These are phyloP conservation scores for Muscina levida DNA, from an alignment of 2,888 invertebrate genomes.

Conservation along the genomic window DNA sequence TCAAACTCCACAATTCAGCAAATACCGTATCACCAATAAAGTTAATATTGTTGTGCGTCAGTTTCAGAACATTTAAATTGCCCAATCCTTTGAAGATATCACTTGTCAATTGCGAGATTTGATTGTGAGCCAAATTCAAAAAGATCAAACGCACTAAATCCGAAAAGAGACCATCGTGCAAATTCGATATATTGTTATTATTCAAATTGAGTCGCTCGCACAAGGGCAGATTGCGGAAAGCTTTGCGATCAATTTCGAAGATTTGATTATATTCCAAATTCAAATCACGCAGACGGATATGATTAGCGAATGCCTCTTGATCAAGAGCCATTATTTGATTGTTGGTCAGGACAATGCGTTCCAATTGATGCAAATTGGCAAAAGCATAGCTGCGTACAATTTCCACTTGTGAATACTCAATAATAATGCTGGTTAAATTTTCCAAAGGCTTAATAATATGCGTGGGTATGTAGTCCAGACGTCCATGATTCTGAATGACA, in stretches of 20 bases:
- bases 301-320: constrained; percentile 86
- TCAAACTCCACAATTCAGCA: constrained; percentile 87
- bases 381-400: constrained; percentile 87
- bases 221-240: constrained; percentile 87
- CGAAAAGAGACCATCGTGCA: constrained; percentile 91
- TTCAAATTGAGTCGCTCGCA: constrained; percentile 89
- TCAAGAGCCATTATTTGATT: constrained; percentile 86
- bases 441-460: constrained; percentile 85
- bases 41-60: constrained; percentile 87
- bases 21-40: constrained; percentile 90
- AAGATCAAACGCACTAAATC: constrained; percentile 87
- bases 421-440: constrained; percentile 84
- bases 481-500: constrained; percentile 85
- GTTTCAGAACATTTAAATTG: constrained; percentile 86
- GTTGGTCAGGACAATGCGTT: constrained; percentile 84
- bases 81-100: constrained; percentile 89
- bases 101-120: constrained; percentile 87
- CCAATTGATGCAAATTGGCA: constrained; percentile 86
- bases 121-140: constrained; percentile 90
- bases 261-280: constrained; percentile 89
- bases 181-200: constrained; percentile 90
- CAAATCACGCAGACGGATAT: constrained; percentile 85
- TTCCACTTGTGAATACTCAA: constrained; percentile 87
- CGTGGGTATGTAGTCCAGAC: constrained; percentile 86
- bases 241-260: constrained; percentile 86